phyloP scores from a whole-genome alignment of 2,888 invertebrate genomes.

The Polydesmus complanatus region DNA sequence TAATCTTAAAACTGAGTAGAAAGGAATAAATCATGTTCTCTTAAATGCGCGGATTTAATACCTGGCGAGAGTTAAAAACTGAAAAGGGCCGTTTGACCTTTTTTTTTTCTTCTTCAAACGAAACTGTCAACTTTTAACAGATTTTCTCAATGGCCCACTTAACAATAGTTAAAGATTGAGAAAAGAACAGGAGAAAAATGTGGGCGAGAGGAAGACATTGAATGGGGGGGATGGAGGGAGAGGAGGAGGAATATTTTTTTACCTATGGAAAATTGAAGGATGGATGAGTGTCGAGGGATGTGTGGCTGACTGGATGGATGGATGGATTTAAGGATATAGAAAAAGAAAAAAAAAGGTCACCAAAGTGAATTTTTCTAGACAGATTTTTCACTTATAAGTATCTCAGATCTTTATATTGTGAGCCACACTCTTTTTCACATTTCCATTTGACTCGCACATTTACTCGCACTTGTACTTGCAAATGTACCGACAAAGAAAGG shows the following conservation, averaged over 20 bases:
- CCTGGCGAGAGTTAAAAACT: no score
- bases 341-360: background rate
- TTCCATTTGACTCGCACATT: background rate
- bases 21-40: background rate
- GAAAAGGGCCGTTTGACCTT: background rate
- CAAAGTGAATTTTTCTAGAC: background rate
- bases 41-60: background rate
- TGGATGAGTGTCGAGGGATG: background rate
- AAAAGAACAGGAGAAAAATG: background rate
- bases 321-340: background rate
- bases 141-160: background rate
- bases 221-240: background rate
- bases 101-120: background rate
- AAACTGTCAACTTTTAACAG: background rate
- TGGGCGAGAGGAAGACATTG: background rate
- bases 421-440: background rate
- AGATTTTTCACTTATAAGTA: background rate
- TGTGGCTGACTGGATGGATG: background rate
- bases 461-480: background rate
- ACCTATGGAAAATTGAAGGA: background rate
- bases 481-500: background rate
- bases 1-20: no score
- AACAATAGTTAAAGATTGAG: background rate
- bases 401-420: background rate
- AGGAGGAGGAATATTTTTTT: background rate